These are phyloP conservation scores for Muschampia staudingeri DNA, from an alignment of 2,888 invertebrate species.

Conservation along the genomic window DNA sequence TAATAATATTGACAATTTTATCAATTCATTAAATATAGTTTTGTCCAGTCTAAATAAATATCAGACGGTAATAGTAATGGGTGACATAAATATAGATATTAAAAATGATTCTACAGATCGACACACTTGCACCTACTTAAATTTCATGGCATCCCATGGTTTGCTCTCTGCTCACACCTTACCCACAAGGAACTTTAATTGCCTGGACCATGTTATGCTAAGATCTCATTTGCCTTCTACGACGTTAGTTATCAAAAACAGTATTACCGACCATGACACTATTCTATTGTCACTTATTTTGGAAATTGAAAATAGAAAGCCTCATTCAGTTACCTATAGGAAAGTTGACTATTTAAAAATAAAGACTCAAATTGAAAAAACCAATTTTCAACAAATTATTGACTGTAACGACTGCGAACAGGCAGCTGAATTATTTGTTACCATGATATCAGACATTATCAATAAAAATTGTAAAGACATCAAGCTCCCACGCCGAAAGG, in stretches of 20 bases:
- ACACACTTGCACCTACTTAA: conserved; percentile 1
- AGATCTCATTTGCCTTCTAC: not conserved
- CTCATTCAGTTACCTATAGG: not conserved
- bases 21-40: conserved; percentile 12
- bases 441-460: not conserved
- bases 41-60: conserved; percentile 12
- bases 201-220: conserved; percentile 36
- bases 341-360: conserved; percentile 22
- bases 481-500: conserved; percentile 1
- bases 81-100: conserved; percentile 42
- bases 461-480: not conserved
- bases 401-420: not conserved
- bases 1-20: conserved; percentile 31
- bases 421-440: conserved; percentile 14
- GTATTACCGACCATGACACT: conserved; percentile 20
- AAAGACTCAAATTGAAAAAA: conserved; percentile 11
- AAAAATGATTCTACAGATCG: not conserved
- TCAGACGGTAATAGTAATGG: conserved; percentile 5
- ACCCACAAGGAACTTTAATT: conserved; percentile 24
- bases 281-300: conserved; percentile 24
- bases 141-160: conserved; percentile 25
- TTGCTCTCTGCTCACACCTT: conserved; percentile 18
- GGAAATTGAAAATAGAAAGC: not conserved
- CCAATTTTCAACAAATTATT: not conserved
- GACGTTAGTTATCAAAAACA: conserved; percentile 15